These are phyloP conservation scores for Panzeria rudis DNA, from an alignment of 2,888 invertebrate genomes.

Conservation along the genomic window DNA sequence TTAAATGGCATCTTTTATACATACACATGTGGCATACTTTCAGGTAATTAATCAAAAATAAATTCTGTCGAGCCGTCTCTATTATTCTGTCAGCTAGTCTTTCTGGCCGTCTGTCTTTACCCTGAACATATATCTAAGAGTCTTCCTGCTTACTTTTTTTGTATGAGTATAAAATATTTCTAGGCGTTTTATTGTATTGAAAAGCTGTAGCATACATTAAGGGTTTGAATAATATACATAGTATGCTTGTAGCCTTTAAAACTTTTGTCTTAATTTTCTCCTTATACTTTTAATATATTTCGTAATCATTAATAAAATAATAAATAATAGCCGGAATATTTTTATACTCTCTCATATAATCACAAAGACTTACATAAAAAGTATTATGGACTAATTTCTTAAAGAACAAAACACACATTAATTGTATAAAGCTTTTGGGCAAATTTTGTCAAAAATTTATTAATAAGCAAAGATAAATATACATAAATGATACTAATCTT, in stretches of 20 bases:
- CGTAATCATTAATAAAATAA: background rate
- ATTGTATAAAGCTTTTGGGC: background rate
- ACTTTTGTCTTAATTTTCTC: background rate
- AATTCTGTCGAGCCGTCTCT: background rate
- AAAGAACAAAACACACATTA: background rate
- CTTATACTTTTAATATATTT: background rate
- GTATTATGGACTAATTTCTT: background rate
- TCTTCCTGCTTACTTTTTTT: background rate
- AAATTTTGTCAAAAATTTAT: background rate
- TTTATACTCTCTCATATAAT: background rate
- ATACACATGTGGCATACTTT: background rate
- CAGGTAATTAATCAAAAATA: slow-evolving; percentile 1
- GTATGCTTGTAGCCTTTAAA: background rate
- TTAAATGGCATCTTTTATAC: background rate
- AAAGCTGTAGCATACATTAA: background rate
- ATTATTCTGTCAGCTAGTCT: background rate
- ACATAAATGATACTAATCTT: background rate
- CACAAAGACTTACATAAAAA: background rate
- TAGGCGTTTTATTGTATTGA: background rate
- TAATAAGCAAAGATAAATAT: background rate
- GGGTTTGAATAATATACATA: background rate
- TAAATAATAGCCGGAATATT: background rate
- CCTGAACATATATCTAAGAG: too few relatives aligned
- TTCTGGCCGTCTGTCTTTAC: background rate
- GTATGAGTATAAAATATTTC: background rate